Base-by-base conservation (phyloP, 2,113 vertebrate genomes). In the Dicaeum eximium region DNA sequence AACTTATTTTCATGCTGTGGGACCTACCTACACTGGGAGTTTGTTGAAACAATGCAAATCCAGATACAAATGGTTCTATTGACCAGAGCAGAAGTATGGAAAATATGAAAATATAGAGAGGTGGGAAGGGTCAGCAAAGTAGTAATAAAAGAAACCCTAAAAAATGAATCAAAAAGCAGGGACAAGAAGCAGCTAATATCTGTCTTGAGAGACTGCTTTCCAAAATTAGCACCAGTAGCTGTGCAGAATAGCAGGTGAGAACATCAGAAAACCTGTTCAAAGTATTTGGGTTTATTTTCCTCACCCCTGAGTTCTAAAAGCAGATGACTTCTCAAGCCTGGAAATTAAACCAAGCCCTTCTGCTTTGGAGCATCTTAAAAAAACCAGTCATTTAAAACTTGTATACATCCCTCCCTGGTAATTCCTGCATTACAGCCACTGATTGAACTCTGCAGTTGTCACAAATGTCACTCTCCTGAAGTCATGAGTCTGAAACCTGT, bases 391-490 rank as follows among this genome's bases (percentile, higher is more conserved):
- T 74, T 75, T 72, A n/a, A 35, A 83, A 62, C 50, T 14, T 45
- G 10, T 31, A 11, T 23, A 51, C 45, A 86, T 69, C 28, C 73
- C 57, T 80, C 65, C 44, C 30, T 30, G 44, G 45, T 58, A 75
- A 84, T 44, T 88, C 86, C 57, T 67, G 79, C 35, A 16, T 53
- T 60, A 71, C 48, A 66, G 69, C 42, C 75, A 45, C 74, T 3
- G 9, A 56, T 48, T 15, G 53, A 67, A 78, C 61, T 74, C 79
- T 42, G 82, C 75, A 57, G 24, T 50, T 91, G 74, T 69, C 89
- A 88, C 60, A 86, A 85, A 78, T n/a, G 56, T 91, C 92, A 90
- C 69, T 81, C 75, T 78, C 92, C 75, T 73, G 74, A 66, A 78
- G 72, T 21, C 61, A 40, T 2, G 56, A 53, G 45, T 85, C 70